Conservation (phyloP, 2,113 vertebrate genomes). For the Dromaius novaehollandiae region DNA sequence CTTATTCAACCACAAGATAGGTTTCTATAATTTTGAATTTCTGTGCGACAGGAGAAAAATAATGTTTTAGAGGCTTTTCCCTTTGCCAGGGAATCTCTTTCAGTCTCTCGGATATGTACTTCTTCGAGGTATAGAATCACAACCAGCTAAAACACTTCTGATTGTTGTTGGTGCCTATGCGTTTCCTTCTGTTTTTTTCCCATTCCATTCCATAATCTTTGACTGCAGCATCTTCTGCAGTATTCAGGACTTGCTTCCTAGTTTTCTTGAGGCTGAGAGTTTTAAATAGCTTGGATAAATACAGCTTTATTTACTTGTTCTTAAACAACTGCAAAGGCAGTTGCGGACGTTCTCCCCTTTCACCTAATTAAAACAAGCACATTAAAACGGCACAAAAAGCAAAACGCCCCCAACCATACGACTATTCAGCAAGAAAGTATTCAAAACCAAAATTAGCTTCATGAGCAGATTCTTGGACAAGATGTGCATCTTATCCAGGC, state of each 20-base stretch:
- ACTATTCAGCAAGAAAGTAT: neutral
- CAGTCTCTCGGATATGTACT: neutral
- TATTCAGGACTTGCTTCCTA: fast-evolving
- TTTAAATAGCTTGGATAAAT: neutral
- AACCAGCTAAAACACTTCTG: neutral
- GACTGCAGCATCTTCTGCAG: neutral
- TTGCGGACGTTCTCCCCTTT: neutral
- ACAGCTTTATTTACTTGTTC: neutral
- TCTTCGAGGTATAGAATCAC: neutral
- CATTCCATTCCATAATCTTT: neutral
- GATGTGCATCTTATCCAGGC: neutral
- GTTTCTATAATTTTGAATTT: neutral
- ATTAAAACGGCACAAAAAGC: neutral
- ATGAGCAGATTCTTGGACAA: neutral
- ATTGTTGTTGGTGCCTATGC: neutral
- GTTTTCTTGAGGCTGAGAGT: neutral
- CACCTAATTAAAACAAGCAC: neutral
- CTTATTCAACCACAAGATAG: neutral
- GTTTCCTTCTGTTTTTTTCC: neutral
- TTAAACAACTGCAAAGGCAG: neutral
- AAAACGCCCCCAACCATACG: neutral
- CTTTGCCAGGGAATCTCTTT: neutral
- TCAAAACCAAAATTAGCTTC: neutral
- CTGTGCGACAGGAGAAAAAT: neutral
- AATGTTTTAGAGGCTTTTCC: neutral